These are phyloP conservation scores for Paedocypris micromegethes DNA, from an alignment of 2,797 vertebrate species.

Conservation along the genomic window DNA sequence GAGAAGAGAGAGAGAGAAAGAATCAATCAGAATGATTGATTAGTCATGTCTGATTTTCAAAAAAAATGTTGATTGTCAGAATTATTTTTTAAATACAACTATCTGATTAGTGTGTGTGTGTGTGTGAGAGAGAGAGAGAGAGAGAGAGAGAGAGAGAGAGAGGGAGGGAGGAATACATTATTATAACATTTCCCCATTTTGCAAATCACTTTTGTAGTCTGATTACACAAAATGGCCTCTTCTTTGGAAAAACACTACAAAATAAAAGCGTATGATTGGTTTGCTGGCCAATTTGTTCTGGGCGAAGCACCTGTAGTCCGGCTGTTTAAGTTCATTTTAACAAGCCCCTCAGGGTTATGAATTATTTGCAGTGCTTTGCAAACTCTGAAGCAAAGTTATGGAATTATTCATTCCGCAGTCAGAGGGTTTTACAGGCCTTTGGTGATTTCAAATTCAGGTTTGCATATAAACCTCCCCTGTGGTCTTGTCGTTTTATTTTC, in stretches of 20 bases:
- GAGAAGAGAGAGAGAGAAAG: too few relatives aligned
- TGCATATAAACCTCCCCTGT: not conserved
- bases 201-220: too few relatives aligned
- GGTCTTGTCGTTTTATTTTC: not conserved
- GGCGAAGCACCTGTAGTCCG: not conserved
- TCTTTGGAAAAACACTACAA: not conserved
- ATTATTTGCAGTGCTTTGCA: slow-evolving; percentile 2
- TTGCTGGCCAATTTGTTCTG: not conserved
- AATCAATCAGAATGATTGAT: too few relatives aligned
- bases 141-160: too few relatives aligned
- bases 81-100: too few relatives aligned
- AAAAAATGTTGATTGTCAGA: too few relatives aligned
- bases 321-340: slow-evolving; percentile 12
- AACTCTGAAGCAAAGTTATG: not conserved
- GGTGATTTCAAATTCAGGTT: slow-evolving; percentile 6
- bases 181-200: too few relatives aligned
- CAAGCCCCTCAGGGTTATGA: not conserved
- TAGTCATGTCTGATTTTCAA: too few relatives aligned
- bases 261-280: not conserved
- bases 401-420: not conserved
- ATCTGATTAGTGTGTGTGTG: too few relatives aligned
- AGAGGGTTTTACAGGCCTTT: slow-evolving; percentile 1
- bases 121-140: too few relatives aligned
- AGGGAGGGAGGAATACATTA: too few relatives aligned
- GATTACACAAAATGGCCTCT: not conserved